Base-by-base conservation (phyloP, 2,888 invertebrate species). In the Lithophane leautieri region DNA sequence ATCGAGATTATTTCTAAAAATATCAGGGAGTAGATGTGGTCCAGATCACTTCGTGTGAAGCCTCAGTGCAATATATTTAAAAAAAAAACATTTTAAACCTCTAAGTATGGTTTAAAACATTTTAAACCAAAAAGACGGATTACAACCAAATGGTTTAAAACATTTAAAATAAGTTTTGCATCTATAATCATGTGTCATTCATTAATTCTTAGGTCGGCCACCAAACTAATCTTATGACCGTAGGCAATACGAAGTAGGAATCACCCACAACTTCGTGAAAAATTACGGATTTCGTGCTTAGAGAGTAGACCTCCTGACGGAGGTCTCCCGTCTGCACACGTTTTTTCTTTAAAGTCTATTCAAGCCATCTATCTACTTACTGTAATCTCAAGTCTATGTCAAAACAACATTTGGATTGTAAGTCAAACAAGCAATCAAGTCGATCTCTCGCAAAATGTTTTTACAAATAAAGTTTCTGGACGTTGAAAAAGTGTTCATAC, bases 351-450 rank as follows among this genome's bases (percentile, higher is more conserved):
- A 0, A 22, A 19, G 16, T 56, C 1, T 58, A 28, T 11, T 25
- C 19, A 40, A 40, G 0, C 2, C 25, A 60, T 58, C 44, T n/a
- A 44, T 67, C 42, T 71, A 22, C 16, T 25, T 58, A 50, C 12
- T 25, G 9, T 7, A 52, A 44, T 54, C 19, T 66, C 22, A 70
- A 70, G n/a, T 52, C 25, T 34, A 6, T 47, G 25, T 61, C 14
- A 47, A 65, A 61, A 60, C 28, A 78, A 9, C 28, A 61, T 34
- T 44, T 61, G n/a, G 3, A 61, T 65, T 47, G 22, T 54, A 16
- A 62, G 54, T 50, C 63, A 58, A 77, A 65, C 25, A 52, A 61
- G 63, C 52, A 65, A 65, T 65, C 47, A 28, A 52, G 11, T 40
- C 11, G 44, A 40, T 52, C 34, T 34, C 25, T 69, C 25, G 1